Evolutionary conservation across 2,797 vertebrate genomes (phyloP), one percentile per base, ranked within the genome.

Genomic region (Liparis tanakae): DNA sequence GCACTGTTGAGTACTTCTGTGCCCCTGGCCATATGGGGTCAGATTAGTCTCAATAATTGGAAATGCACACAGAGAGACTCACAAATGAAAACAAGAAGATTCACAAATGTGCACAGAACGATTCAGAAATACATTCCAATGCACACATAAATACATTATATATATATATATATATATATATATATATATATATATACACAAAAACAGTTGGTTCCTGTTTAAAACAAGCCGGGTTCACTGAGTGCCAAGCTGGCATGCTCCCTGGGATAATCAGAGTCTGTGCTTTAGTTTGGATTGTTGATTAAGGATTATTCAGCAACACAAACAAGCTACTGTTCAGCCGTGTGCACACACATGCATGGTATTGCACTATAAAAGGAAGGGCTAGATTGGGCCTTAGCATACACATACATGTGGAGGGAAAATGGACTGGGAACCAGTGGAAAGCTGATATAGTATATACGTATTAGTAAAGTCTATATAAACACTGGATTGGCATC

Each of bases 281-380:
- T 72, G 81, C 82, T 79, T 89, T 67, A 87, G 89, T 90, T 91
- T 88, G 85, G 88, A 87, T 89, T 90, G 87, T 91, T 93, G 88
- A 92, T 93, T 90, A 91, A 88, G 88, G 88, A 93, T 92, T 92
- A 91, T 91, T 93, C 85, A 88, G 87, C 67, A 90, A 92, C 80
- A 93, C 89, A 93, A 93, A 92, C 87, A 92, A 88, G 87, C 94
- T 93, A 92, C 94, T 93, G 92, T 92, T 91, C 79, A 83, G 83
- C 78, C 70, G 56, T 76, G 67, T 80, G 74, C 70, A 80, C 78
- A 74, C 75, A 88, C 55, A 4, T 84, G 73, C 82, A 80, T 64
- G 22, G 17, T 46, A 80, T 48, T 54, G 66, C 10, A 10, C 44
- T 71, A 41, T 54, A 44, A 82, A 61, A 67, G 57, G 39, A 54